Percentiles rank a stretch among this genome's conserved stretches.
phyloP scores from a whole-genome alignment of 2,113 vertebrate species.

The Ia io region DNA sequence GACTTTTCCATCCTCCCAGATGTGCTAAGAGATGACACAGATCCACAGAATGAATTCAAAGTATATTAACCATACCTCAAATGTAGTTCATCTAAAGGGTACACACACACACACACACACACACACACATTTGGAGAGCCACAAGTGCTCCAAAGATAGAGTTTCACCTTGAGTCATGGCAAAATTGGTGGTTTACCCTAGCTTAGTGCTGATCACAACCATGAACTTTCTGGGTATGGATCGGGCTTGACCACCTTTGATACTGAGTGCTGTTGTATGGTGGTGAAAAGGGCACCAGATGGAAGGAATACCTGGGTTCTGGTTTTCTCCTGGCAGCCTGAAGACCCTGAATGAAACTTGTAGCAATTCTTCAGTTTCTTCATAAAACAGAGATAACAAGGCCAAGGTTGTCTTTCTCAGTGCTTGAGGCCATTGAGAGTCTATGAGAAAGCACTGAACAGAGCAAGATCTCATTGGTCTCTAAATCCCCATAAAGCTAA shows the following conservation, averaged over 20 bases:
- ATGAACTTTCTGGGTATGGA: background rate
- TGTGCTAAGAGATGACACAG: background rate
- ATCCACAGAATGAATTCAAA: background rate
- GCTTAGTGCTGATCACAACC: background rate
- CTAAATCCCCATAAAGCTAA: background rate
- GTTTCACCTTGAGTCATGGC: constrained; percentile 54
- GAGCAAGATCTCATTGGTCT: constrained; percentile 9
- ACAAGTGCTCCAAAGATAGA: background rate
- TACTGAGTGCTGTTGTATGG: background rate
- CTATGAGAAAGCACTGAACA: background rate
- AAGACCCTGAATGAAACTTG: background rate
- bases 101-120: background rate
- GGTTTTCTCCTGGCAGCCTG: background rate
- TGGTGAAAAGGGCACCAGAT: background rate
- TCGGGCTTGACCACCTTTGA: background rate
- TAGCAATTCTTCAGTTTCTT: constrained; percentile 26
- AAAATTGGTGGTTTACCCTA: constrained; percentile 41
- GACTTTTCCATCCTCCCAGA: background rate
- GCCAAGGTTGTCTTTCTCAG: background rate
- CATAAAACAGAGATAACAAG: constrained; percentile 27
- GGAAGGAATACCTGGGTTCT: background rate
- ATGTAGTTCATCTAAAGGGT: background rate
- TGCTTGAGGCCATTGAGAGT: background rate
- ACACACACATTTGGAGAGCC: background rate
- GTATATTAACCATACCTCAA: constrained; percentile 25